Base-by-base conservation (phyloP, 2,888 invertebrate genomes). In the Parascotia fuliginaria region DNA sequence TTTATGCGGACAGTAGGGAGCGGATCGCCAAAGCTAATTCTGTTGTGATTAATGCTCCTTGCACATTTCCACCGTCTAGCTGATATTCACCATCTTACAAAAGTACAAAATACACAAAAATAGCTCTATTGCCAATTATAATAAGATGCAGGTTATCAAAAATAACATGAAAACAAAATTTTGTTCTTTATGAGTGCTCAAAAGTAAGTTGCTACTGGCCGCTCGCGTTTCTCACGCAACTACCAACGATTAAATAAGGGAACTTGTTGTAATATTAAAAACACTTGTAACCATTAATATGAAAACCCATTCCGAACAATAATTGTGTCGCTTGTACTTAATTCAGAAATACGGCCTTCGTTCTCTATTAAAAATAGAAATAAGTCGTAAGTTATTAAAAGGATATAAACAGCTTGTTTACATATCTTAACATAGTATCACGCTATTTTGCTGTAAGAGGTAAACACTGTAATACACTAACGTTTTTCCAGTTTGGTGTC, bases 1-100 rank as follows among this genome's bases (percentile, higher is more conserved):
- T 85, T 78, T 77, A 52, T 73, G 62, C 75, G 81, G 89, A 89
- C 91, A 89, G 83, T 86, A 78, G 77, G 80, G 82, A 90, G 89
- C 87, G 87, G 85, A 90, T 91, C 89, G 87, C 89, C 88, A 87
- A 88, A 90, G 90, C 90, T 90, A 92, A 91, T 91, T 89, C 87
- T 88, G 89, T 85, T 89, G 79, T 92, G 92, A 92, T 92, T 90
- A 92, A 92, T 92, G 91, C 85, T 83, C 73, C 83, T 83, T 86
- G 87, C 86, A 85, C 83, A 86, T 87, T 89, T 84, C 85, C 83
- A 87, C 79, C 66, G 65, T 72, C 79, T 85, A 85, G 81, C 78
- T 77, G 61, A 72, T 70, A 66, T 65, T 46, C 45, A 60, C 79
- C 65, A 81, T 73, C 54, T 63, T 73, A 52, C 40, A 40, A 54